These are phyloP conservation scores for Bradynema listronoti DNA, from an alignment of 1,140 invertebrate genomes.

Conservation along the genomic window DNA sequence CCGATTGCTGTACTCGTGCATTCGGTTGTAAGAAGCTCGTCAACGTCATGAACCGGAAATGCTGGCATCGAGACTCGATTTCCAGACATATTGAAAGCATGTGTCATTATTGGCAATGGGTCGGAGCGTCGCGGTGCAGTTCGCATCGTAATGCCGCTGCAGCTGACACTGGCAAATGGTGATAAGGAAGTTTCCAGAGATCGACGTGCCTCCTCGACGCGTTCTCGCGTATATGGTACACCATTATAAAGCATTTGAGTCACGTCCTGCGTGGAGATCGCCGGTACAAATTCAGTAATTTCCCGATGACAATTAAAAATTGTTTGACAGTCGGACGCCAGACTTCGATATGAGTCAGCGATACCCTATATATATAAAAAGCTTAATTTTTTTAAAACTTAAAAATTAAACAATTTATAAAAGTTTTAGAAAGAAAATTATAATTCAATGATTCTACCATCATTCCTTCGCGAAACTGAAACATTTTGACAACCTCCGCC, in stretches of 20 bases:
- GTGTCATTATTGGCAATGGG: constrained; percentile 22
- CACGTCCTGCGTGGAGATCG: constrained; percentile 40
- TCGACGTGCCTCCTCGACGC: constrained; percentile 36
- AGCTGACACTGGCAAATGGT: constrained; percentile 3
- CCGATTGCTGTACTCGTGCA: neutral
- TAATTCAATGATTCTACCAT: constrained; percentile 17
- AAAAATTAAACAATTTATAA: neutral
- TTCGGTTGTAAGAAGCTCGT: neutral
- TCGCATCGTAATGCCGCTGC: constrained; percentile 32
- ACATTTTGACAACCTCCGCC: constrained; percentile 37
- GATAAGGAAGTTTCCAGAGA: constrained; percentile 20
- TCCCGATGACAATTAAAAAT: constrained; percentile 45
- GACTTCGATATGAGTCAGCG: constrained; percentile 37
- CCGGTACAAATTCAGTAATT: constrained; percentile 41
- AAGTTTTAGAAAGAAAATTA: neutral
- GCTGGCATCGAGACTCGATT: constrained; percentile 32
- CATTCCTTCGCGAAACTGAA: constrained; percentile 37
- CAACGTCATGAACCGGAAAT: constrained; percentile 12
- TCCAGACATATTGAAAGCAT: neutral
- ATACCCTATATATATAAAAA: constrained; percentile 23
- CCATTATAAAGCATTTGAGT: constrained; percentile 36
- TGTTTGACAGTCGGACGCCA: constrained; percentile 23
- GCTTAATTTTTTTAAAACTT: neutral
- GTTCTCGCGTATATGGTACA: constrained; percentile 28
- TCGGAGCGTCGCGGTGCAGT: constrained; percentile 15